These are phyloP conservation scores for Choreutis nemorana DNA, from an alignment of 2,888 invertebrate species.

Conservation along the genomic window DNA sequence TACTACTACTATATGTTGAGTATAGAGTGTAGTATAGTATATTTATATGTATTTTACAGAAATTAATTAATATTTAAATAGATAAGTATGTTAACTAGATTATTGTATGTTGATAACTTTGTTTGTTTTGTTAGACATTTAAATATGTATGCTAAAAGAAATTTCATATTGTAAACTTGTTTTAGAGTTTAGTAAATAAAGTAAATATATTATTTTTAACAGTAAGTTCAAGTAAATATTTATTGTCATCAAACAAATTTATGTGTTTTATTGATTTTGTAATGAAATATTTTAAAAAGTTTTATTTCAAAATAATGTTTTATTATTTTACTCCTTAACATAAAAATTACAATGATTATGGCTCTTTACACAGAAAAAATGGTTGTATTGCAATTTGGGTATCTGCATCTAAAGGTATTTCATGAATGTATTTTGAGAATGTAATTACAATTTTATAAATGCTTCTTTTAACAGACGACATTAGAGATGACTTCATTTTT, in stretches of 20 bases:
- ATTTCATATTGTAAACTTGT: no score
- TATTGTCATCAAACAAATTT: constrained; percentile 1
- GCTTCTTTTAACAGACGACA: constrained; percentile 74
- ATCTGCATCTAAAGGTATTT: constrained; percentile 69
- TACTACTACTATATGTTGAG: no score
- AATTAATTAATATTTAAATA: constrained; percentile 4
- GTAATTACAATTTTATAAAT: constrained; percentile 73
- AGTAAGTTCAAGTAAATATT: constrained; percentile 6
- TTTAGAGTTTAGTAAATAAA: no score
- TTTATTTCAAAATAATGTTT: constrained; percentile 11
- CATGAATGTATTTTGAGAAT: constrained; percentile 73
- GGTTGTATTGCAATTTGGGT: constrained; percentile 69
- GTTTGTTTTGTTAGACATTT: no score
- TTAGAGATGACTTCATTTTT: constrained; percentile 69
- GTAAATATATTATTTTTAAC: constrained; percentile 3
- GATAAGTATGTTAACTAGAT: no score
- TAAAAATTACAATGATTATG: constrained; percentile 22
- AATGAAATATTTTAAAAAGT: constrained; percentile 12
- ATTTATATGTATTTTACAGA: no score
- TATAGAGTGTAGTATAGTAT: no score
- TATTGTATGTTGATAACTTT: no score
- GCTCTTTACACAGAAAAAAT: constrained; percentile 70
- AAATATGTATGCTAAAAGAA: no score
- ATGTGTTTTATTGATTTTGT: constrained; percentile 11
- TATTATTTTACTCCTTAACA: constrained; percentile 4